Conservation (phyloP, 2,113 vertebrate species). For the Mionectes macconnelli region DNA sequence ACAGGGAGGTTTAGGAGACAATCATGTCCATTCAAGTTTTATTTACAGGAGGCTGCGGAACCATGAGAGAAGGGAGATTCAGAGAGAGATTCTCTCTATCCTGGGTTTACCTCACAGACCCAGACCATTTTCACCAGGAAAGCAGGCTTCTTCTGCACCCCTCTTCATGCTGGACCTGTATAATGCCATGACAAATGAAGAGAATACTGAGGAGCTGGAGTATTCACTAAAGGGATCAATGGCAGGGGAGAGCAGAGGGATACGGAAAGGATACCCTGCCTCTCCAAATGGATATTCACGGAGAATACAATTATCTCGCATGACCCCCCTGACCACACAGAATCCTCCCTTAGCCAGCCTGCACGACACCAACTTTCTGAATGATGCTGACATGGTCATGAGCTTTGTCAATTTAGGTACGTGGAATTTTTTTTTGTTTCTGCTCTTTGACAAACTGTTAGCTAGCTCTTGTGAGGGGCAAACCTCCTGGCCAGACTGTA, state of each 20-base stretch:
- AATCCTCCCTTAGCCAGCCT: constrained; percentile 86
- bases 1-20: constrained; percentile 87
- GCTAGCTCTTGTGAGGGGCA: background rate
- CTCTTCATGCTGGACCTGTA: constrained; percentile 99
- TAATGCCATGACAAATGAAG: constrained; percentile 95
- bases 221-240: constrained; percentile 79
- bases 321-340: constrained; percentile 77
- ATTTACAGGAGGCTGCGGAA: constrained; percentile 97
- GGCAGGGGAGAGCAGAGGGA: constrained; percentile 78
- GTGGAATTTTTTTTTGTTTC: constrained; percentile 63
- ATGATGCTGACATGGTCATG: constrained; percentile 99
- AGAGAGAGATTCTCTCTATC: constrained; percentile 98
- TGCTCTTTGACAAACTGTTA: constrained; percentile 18
- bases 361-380: constrained; percentile 95
- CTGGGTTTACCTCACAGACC: constrained; percentile 96
- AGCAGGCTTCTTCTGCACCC: constrained; percentile 94
- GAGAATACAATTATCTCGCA: constrained; percentile 82
- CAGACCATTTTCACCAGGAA: constrained; percentile 94
- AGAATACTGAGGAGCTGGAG: constrained; percentile 81
- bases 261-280: constrained; percentile 81
- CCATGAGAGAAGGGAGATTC: constrained; percentile 97
- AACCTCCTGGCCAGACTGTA: background rate
- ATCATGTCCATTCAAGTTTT: constrained; percentile 99
- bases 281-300: constrained; percentile 87
- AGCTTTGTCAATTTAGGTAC: constrained; percentile 98